Evolutionary conservation across 2,797 vertebrate genomes (phyloP), one percentile per base, ranked within the genome.

Genomic region (Centropyge bicolor): DNA sequence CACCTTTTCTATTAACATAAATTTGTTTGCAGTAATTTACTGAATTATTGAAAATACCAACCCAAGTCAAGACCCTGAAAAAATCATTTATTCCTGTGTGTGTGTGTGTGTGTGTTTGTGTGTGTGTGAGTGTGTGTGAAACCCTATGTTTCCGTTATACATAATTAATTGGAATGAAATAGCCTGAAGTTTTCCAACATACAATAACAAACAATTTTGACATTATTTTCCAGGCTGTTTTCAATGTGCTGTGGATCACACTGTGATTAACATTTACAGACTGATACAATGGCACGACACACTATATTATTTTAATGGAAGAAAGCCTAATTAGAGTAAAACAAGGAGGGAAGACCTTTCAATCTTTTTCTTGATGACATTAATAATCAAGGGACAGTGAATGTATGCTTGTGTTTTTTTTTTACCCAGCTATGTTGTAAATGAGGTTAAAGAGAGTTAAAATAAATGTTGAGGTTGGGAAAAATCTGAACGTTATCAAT

Each of bases 1-100:
- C 92, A 93, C 93, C 89, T 93, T 94, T 93, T 92, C 85, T 90
- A 92, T 93, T 91, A 90, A 83, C 88, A 89, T 84, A 85, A 86
- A 92, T 88, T 90, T 92, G 87, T 93, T 93, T 92, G 83, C 85
- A 81, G 80, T 88, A 84, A 91, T 91, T 92, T 85, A 71, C 69
- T 76, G 79, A 92, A 91, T 90, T 92, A 90, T 76, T 89, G 83
- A 82, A 89, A 93, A 92, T 91, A 90, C 84, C 88, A 92, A 80
- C 81, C 67, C 74, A 84, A 86, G 79, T 91, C 81, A 84, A 90
- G 76, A 85, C 83, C 84, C 79, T 40, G 81, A 79, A 87, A 87
- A 88, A 75, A 78, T 76, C 0, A 86, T 83, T 87, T 81, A 82
- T 86, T 88, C 56, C 67, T 86, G 48, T 56, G 5, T 70, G 52